These are phyloP conservation scores for Mustelus asterias DNA, from an alignment of 2,113 vertebrate genomes.

Conservation along the genomic window DNA sequence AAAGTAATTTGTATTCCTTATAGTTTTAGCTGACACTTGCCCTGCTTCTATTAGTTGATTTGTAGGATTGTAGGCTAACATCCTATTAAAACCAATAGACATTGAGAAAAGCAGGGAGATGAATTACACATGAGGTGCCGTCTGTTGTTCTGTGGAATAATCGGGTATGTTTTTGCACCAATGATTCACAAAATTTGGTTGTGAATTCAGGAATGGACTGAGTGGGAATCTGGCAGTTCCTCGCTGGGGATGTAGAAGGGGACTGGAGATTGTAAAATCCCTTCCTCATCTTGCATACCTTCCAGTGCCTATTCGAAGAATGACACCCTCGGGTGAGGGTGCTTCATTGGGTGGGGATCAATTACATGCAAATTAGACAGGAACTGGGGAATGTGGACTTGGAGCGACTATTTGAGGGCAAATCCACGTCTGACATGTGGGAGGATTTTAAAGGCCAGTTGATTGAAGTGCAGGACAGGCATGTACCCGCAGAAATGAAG, in stretches of 20 bases:
- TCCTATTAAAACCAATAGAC: background rate
- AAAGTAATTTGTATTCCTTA: background rate
- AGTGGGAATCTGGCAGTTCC: background rate
- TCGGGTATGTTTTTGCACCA: background rate
- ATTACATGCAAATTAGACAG: no score
- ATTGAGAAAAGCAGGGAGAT: background rate
- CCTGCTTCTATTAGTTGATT: background rate
- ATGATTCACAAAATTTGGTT: background rate
- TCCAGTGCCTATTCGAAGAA: background rate
- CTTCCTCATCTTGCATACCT: background rate
- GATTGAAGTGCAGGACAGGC: no score
- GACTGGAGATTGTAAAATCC: background rate
- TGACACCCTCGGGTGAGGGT: background rate
- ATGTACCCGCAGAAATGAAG: no score
- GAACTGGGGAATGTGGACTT: no score
- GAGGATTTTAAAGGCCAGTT: no score
- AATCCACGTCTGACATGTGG: no score
- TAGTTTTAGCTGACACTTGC: background rate
- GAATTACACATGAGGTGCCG: background rate
- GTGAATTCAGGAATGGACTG: background rate
- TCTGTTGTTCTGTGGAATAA: background rate
- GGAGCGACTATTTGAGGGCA: no score
- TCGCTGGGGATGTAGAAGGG: background rate
- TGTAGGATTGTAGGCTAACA: background rate
- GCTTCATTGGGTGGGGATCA: no score